Conservation (phyloP, 2,113 vertebrate species). For the Pituophis catenifer region DNA sequence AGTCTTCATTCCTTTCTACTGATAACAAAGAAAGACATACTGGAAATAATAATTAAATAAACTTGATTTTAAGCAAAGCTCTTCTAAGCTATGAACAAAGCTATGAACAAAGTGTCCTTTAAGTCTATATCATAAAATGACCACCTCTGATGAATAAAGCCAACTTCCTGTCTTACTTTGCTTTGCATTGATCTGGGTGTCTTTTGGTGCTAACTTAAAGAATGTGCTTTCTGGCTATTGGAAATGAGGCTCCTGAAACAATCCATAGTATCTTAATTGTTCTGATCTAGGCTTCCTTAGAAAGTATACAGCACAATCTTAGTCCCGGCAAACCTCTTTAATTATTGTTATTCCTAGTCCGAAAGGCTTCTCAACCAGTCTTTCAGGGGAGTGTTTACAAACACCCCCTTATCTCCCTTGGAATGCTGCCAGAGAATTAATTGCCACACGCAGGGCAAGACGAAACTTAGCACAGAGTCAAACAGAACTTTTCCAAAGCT, state of each 20-base stretch:
- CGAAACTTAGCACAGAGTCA: too few species aligned
- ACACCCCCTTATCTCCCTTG: too few species aligned
- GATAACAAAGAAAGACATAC: not conserved
- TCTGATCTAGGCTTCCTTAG: too few species aligned
- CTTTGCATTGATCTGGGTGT: not conserved
- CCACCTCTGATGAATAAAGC: not conserved
- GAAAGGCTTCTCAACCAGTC: too few species aligned
- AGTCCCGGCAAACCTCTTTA: too few species aligned
- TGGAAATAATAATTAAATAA: not conserved
- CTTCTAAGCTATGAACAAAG: not conserved
- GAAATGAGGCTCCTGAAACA: not conserved
- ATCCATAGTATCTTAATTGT: not conserved
- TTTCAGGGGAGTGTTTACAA: too few species aligned
- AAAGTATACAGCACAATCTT: too few species aligned
- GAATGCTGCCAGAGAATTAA: too few species aligned
- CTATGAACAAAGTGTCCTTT: not conserved
- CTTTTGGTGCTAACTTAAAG: not conserved
- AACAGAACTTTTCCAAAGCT: too few species aligned
- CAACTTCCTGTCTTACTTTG: not conserved
- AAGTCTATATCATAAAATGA: not conserved
- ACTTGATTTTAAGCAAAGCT: not conserved
- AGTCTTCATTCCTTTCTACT: not conserved
- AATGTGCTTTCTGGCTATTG: not conserved
- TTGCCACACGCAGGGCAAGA: too few species aligned
- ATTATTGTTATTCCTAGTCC: too few species aligned